Base-by-base conservation (phyloP, 2,888 invertebrate species). In the Drosophila percnosoma region DNA sequence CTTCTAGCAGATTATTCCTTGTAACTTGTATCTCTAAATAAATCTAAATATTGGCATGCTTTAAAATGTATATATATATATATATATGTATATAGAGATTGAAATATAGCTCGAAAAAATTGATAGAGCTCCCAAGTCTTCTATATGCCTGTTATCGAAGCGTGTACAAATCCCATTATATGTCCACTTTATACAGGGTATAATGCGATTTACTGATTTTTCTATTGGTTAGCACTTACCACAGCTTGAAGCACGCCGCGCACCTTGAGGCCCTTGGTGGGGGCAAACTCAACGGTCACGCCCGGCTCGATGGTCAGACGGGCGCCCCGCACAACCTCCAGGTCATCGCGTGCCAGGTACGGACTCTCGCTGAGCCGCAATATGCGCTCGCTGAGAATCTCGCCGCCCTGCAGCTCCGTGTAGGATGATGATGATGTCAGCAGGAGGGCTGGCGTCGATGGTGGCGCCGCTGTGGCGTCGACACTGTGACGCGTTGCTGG, bases 261-360 rank as follows among this genome's bases (percentile, higher is more conserved):
- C 53, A 99, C 97, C 34, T 98, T 98, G 91, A 99, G 96, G 75
- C 99, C 99, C 86, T 97, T 96, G 94, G 98, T 98, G 4, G 99
- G 97, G 7, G 97, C 96, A 93, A 99, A 98, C 83, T 96, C 95
- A 63, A 99, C 94, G 89, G 96, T 96, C 0, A 98, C 98, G 33
- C 99, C 99, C 18, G 98, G 96, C 92, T 98, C 98, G 68, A 99
- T 95, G 63, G 96, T 94, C 87, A 99, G 94, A 89, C 96, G 96
- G 0, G 96, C 97, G 74, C 96, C 95, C 78, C 95, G 94, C 85
- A 97, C 96, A 60, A 99, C 94, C 84, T 96, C 94, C 68, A 98
- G 94, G 93, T 98, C 97, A 91, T 97, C 96, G 74, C 96, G 94
- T 31, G 97, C 94, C 86, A 96, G 93, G 91, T 96, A 98, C 31